Conservation (phyloP, 2,797 vertebrate species). For the Mus caroli region DNA sequence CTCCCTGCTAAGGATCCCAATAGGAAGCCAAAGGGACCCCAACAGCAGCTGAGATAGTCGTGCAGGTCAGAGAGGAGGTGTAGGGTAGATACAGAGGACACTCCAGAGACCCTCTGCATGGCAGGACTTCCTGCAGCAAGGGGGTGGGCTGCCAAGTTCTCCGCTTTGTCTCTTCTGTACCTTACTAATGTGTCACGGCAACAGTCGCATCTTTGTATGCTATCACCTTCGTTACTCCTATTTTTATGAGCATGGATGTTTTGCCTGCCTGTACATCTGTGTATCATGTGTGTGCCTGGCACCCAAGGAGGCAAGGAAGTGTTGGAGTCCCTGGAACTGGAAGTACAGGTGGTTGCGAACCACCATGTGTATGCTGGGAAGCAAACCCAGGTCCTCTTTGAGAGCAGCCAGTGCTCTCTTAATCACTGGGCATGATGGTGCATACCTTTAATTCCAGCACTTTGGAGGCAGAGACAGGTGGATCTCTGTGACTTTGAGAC, state of each 20-base stretch:
- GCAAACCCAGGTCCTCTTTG: not conserved
- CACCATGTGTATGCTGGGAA: not conserved
- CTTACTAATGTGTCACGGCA: not conserved
- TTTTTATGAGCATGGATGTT: not conserved
- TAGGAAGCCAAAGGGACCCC: not conserved
- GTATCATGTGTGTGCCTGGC: not conserved
- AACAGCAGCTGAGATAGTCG: not conserved
- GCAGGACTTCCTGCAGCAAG: not conserved
- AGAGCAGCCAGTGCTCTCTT: not conserved
- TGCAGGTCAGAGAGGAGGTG: not conserved
- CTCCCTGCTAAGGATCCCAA: not conserved
- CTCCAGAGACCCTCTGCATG: not conserved
- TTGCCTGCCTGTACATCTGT: not conserved
- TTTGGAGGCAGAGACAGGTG: not conserved
- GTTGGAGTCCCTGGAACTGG: not conserved
- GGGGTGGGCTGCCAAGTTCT: not conserved
- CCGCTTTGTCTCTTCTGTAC: not conserved
- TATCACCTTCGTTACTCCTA: not conserved
- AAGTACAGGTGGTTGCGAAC: not conserved
- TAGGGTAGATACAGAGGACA: not conserved
- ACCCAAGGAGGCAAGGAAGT: not conserved
- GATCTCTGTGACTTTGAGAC: not conserved
- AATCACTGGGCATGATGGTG: not conserved
- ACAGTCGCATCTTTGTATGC: not conserved
- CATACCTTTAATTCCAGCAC: not conserved